Conservation (phyloP, 2,888 invertebrate genomes). For the Antheraea assamensis region DNA sequence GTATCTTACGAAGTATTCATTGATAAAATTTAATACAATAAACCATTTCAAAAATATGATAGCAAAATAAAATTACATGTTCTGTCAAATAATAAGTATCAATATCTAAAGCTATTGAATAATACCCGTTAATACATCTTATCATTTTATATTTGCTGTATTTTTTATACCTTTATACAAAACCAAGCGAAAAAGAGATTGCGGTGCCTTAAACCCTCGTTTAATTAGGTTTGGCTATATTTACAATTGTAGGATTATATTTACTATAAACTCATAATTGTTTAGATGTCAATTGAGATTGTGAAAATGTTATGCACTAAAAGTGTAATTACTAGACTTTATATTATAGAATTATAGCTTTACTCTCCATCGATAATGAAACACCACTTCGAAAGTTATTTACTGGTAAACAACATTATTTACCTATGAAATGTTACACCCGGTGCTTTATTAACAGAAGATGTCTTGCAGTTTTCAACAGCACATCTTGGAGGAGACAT, state of each 20-base stretch:
- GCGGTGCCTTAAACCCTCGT: too few relatives aligned
- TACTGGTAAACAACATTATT: conserved; percentile 35
- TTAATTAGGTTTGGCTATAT: too few relatives aligned
- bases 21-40: too few relatives aligned
- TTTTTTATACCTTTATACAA: too few relatives aligned
- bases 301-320: background rate
- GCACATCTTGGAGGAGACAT: conserved; percentile 60
- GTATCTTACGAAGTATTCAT: too few relatives aligned
- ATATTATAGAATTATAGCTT: background rate
- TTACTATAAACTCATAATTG: background rate
- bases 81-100: too few relatives aligned
- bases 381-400: background rate
- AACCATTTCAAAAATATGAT: too few relatives aligned
- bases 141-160: background rate
- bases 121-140: too few relatives aligned
- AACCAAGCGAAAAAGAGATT: too few relatives aligned
- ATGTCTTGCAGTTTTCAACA: conserved; percentile 62
- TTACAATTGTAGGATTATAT: background rate
- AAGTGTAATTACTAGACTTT: background rate
- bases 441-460: conserved; percentile 57
- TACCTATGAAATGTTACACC: conserved; percentile 63
- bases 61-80: too few relatives aligned
- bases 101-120: too few relatives aligned
- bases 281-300: background rate
- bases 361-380: background rate